phyloP scores from a whole-genome alignment of 2,888 invertebrate species.

The Clepsis dumicolana region DNA sequence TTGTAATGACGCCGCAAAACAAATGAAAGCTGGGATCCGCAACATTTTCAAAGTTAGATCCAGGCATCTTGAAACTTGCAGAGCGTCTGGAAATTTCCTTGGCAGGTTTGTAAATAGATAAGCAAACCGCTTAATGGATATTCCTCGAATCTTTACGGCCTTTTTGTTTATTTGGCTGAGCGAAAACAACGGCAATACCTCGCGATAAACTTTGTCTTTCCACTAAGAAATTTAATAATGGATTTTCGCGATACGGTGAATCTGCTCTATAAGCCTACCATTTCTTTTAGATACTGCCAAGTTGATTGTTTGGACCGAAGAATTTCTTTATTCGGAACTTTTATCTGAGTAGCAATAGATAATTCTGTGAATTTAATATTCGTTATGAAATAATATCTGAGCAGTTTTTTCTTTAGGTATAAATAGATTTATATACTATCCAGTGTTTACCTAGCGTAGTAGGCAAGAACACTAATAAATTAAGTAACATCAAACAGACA shows the following conservation, averaged over 20 bases:
- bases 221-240: slow-evolving; percentile 35
- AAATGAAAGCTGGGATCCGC: slow-evolving; percentile 13
- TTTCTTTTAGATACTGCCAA: slow-evolving; percentile 16
- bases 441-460: neutral
- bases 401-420: neutral
- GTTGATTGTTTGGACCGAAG: slow-evolving; percentile 23
- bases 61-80: slow-evolving; percentile 11
- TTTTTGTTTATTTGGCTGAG: slow-evolving; percentile 34
- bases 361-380: slow-evolving; percentile 1
- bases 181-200: slow-evolving; percentile 18
- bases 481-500: neutral
- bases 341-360: slow-evolving; percentile 12
- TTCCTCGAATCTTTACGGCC: slow-evolving; percentile 22
- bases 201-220: slow-evolving; percentile 29
- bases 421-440: neutral
- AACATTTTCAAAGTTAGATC: slow-evolving; percentile 5
- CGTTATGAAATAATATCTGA: neutral
- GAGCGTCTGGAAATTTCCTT: slow-evolving; percentile 22
- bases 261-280: slow-evolving; percentile 20
- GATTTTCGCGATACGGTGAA: slow-evolving; percentile 15
- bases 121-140: slow-evolving; percentile 38
- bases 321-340: slow-evolving; percentile 29
- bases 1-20: neutral
- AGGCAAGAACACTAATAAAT: neutral
- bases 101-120: slow-evolving; percentile 27